A percentile compares a stretch with the other conserved stretches of the same genome.
Evolutionary conservation across 2,113 vertebrate genomes (phyloP).

Genomic region (Ochotona princeps): DNA sequence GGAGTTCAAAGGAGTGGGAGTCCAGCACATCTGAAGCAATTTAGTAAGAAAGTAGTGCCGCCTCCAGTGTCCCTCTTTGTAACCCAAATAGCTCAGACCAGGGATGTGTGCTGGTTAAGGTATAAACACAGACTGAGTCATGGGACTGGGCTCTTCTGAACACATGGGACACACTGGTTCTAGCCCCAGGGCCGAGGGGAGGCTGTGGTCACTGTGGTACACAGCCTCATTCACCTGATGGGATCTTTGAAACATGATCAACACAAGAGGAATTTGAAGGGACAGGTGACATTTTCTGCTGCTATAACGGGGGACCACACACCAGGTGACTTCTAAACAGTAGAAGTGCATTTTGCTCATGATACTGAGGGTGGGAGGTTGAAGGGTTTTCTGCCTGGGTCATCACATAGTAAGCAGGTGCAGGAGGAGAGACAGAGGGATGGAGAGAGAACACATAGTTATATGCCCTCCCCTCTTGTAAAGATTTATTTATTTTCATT

Average conservation of each 20-base stretch:
- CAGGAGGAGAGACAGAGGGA: too few relatives aligned
- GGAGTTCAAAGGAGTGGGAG: not conserved
- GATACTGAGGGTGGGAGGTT: not conserved
- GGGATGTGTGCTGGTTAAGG: not conserved
- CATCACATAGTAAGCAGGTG: not conserved
- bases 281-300: not conserved
- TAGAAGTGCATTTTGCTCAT: not conserved
- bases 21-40: not conserved
- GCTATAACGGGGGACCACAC: not conserved
- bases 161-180: not conserved
- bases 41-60: not conserved
- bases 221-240: not conserved
- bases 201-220: not conserved
- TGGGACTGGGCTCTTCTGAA: not conserved
- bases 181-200: not conserved
- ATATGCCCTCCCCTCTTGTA: too few relatives aligned
- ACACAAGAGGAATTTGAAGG: not conserved
- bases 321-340: not conserved
- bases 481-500: too few relatives aligned
- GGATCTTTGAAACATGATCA: not conserved
- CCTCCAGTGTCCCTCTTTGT: not conserved
- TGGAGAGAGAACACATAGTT: not conserved
- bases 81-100: not conserved
- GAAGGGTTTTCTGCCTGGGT: not conserved
- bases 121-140: not conserved